These are phyloP conservation scores for Campylomormyrus numenius DNA, from an alignment of 2,113 vertebrate genomes.

Conservation along the genomic window DNA sequence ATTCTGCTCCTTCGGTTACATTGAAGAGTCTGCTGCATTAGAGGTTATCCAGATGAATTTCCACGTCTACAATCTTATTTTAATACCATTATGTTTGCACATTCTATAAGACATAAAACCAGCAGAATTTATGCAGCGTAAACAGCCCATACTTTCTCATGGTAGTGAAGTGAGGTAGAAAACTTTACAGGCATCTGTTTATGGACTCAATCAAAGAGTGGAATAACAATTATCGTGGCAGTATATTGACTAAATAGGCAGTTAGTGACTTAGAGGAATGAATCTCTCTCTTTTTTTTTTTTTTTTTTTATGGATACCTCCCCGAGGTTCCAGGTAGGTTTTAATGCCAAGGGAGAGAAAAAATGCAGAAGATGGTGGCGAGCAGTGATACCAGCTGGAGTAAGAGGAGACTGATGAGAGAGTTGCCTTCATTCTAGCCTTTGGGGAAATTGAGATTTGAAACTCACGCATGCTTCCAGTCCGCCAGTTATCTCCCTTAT, in stretches of 20 bases:
- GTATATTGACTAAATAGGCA: conserved; percentile 7
- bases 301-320: background rate
- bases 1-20: background rate
- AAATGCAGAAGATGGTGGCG: background rate
- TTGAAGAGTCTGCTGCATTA: background rate
- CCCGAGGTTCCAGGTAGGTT: background rate
- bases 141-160: background rate
- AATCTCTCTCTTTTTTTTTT: background rate
- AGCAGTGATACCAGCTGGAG: background rate
- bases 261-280: background rate
- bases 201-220: background rate
- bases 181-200: conserved; percentile 11
- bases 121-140: background rate
- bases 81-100: background rate
- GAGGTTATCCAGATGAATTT: background rate
- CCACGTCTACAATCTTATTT: background rate
- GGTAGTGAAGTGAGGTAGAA: background rate
- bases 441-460: conserved; percentile 15
- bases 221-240: background rate
- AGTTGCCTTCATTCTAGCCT: background rate
- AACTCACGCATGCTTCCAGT: background rate
- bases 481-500: background rate
- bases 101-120: background rate
- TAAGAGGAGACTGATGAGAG: background rate
- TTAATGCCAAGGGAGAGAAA: background rate